A percentile compares a stretch with the other conserved stretches of the same genome.
These are phyloP conservation scores for Malurus leucopterus DNA, from an alignment of 2,797 vertebrate species.

Conservation along the genomic window DNA sequence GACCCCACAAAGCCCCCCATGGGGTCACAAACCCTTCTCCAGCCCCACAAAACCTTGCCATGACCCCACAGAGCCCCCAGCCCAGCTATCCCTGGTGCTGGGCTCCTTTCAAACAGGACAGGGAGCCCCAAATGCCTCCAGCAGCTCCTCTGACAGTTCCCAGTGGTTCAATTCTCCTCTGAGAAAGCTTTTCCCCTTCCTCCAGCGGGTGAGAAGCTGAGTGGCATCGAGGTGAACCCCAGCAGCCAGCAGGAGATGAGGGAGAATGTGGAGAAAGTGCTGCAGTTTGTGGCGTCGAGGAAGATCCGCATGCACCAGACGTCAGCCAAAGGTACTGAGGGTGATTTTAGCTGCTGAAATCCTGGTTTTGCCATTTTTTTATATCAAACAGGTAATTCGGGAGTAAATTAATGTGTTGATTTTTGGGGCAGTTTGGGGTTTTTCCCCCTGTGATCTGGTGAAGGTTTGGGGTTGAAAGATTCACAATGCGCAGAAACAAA, in stretches of 20 bases:
- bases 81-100: neutral
- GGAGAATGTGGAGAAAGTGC: slow-evolving; percentile 91
- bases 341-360: neutral
- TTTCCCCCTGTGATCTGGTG: neutral
- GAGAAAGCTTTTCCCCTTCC: neutral
- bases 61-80: neutral
- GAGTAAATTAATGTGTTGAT: neutral
- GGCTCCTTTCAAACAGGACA: neutral
- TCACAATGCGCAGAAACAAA: neutral
- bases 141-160: neutral
- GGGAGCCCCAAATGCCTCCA: neutral
- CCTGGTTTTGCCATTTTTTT: neutral
- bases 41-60: neutral
- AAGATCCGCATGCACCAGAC: slow-evolving; percentile 96
- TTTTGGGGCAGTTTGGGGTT: neutral
- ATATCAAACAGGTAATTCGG: neutral
- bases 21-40: neutral
- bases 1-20: neutral
- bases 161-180: neutral
- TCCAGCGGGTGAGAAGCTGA: slow-evolving; percentile 89
- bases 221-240: slow-evolving; percentile 77
- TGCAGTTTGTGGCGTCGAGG: slow-evolving; percentile 90
- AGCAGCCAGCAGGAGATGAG: slow-evolving; percentile 86
- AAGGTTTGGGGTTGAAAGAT: neutral
- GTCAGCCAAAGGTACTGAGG: slow-evolving; percentile 82